Conservation (phyloP, 1,140 invertebrate species). For the Drosophila sucinea region DNA sequence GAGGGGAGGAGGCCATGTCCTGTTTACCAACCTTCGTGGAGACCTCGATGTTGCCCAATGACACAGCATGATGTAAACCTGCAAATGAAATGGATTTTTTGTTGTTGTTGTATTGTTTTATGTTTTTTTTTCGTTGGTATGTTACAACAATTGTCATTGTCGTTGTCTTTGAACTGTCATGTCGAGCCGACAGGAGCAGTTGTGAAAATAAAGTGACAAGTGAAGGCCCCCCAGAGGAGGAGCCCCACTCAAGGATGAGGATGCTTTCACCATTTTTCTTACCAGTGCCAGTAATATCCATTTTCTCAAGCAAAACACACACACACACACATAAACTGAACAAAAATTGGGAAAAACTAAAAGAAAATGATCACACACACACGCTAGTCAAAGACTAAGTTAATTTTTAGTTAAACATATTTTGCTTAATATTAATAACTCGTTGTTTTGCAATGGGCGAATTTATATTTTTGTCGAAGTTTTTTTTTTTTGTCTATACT, state of each 20-base stretch:
- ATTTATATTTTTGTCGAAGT: constrained; percentile 18
- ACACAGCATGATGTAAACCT: constrained; percentile 83
- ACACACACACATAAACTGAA: constrained; percentile 22
- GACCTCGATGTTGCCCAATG: constrained; percentile 83
- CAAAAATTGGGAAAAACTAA: constrained; percentile 25
- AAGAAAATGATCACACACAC: constrained; percentile 1
- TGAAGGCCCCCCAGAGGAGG: not conserved
- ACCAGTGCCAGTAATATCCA: constrained; percentile 71
- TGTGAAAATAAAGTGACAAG: constrained; percentile 29
- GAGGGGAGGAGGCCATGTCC: not conserved
- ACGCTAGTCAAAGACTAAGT: not conserved
- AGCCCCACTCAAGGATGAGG: constrained; percentile 25
- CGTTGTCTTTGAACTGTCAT: constrained; percentile 56
- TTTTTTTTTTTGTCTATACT: constrained; percentile 18
- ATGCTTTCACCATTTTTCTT: constrained; percentile 21
- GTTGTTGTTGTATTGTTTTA: constrained; percentile 26
- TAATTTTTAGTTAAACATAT: constrained; percentile 27
- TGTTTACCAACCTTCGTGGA: constrained; percentile 81
- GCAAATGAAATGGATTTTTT: constrained; percentile 56
- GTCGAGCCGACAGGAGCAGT: constrained; percentile 25
- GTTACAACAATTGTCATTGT: constrained; percentile 23
- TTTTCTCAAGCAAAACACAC: constrained; percentile 58
- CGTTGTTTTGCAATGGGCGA: constrained; percentile 11
- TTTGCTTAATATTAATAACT: not conserved
- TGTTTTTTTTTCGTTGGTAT: constrained; percentile 1